Evolutionary conservation across 2,113 vertebrate species (phyloP), one percentile per base, ranked within the genome.

Genomic region (Cynocephalus volans): DNA sequence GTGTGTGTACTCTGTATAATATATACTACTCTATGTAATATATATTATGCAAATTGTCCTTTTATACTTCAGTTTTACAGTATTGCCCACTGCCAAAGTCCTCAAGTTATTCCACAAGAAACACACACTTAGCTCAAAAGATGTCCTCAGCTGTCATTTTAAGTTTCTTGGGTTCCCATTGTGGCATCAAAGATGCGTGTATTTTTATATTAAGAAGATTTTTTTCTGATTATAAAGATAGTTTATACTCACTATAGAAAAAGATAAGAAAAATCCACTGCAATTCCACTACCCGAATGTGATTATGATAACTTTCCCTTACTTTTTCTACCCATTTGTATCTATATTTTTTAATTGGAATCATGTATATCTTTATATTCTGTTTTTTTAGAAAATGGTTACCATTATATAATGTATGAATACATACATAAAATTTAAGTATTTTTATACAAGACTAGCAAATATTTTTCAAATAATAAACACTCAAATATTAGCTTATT

Each of bases 161-260:
- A 31, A 64, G 41, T 45, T 92, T 84, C 82, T 70, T 75, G 21
- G 8, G 2, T 36, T 89, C 18, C 41, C 82, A 8, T 23, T 67
- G 36, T 60, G 62, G 11, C 8, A 81, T 81, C 58, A 56, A 76
- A 86, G 5, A 62, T 45, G 9, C 18, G 73, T 7, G 3, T 33
- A 56, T 80, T 67, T 90, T 95, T 73, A 79, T 80, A 50, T 73
- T 65, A 93, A 88, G 36, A n/a, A 72, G 15, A 70, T 65, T 82
- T 91, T 26, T 85, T 90, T 88, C 60, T 33, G 48, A 73, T 84
- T 97, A 21, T 56, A 56, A 87, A 84, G 52, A 14, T 28, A 41
- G 45, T 58, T 69, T 45, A 58, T 33, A 19, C 6, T n/a, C 36
- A 62, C 23, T 62, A 81, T 54, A 33, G 36, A 87, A 90, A 77